These are phyloP conservation scores for Lepus townsendii DNA, from an alignment of 2,797 vertebrate genomes.

Conservation along the genomic window DNA sequence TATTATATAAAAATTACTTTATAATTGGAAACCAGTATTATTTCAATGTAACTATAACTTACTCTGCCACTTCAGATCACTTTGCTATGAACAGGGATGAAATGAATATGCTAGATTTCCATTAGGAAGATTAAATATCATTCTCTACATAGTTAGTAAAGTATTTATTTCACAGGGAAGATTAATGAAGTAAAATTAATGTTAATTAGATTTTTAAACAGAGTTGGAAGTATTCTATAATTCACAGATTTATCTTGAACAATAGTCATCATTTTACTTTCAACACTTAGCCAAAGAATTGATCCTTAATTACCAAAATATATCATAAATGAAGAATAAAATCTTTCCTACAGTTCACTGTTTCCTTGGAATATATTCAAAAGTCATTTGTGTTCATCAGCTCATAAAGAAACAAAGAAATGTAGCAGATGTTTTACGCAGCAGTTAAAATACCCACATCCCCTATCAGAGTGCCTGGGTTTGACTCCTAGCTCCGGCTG, in stretches of 20 bases:
- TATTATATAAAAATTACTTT: constrained; percentile 60
- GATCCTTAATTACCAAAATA: constrained; percentile 71
- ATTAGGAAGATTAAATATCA: constrained; percentile 74
- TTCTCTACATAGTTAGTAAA: constrained; percentile 69
- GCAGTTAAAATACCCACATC: no score
- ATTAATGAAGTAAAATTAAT: constrained; percentile 80
- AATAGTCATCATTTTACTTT: constrained; percentile 62
- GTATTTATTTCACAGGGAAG: constrained; percentile 69
- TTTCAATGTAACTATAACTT: constrained; percentile 67
- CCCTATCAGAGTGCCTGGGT: no score
- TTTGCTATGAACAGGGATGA: constrained; percentile 52
- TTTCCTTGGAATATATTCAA: constrained; percentile 59
- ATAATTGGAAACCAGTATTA: constrained; percentile 72
- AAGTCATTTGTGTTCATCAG: constrained; percentile 27
- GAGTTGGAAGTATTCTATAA: constrained; percentile 67
- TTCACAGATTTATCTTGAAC: constrained; percentile 45
- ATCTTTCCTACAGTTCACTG: neutral
- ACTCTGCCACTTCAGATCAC: constrained; percentile 48
- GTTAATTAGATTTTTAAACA: constrained; percentile 77
- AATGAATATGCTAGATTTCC: constrained; percentile 58
- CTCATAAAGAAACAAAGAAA: constrained; percentile 48
- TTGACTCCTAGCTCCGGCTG: no score
- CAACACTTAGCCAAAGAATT: constrained; percentile 66
- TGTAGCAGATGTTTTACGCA: no score
- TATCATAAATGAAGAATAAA: constrained; percentile 67